Conservation (phyloP, 1,140 invertebrate species). For the Trichonephila inaurata region DNA sequence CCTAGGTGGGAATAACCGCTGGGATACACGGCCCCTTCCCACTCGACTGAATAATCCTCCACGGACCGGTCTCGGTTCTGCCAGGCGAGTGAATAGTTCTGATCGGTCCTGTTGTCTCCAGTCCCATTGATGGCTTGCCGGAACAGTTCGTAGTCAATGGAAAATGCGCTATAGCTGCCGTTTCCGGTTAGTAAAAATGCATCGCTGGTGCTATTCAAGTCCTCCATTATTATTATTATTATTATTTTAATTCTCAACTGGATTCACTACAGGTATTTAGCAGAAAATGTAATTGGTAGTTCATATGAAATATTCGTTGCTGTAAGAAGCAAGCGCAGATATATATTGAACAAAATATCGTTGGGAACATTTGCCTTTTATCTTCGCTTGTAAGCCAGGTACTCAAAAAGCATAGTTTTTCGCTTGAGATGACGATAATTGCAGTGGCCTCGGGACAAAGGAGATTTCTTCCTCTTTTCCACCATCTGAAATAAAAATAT, state of each 20-base stretch:
- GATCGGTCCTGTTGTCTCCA: conserved; percentile 32
- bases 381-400: conserved; percentile 43
- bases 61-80: background rate
- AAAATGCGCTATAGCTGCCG: background rate
- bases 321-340: background rate
- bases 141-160: conserved; percentile 50
- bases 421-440: conserved; percentile 22
- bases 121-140: conserved; percentile 20
- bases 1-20: conserved; percentile 75
- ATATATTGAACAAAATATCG: background rate
- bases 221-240: background rate
- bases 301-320: background rate
- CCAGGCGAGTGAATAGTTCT: conserved; percentile 26
- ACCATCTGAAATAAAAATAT: conserved; percentile 21
- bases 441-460: background rate
- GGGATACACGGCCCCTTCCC: conserved; percentile 53
- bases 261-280: background rate
- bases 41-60: conserved; percentile 20
- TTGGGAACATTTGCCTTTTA: background rate
- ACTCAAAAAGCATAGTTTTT: conserved; percentile 1
- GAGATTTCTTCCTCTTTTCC: background rate
- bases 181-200: background rate
- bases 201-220: background rate
- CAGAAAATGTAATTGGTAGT: background rate
- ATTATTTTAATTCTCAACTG: background rate